A percentile compares a stretch with the other conserved stretches of the same genome.
These are phyloP conservation scores for Phortica variegata DNA, from an alignment of 1,140 invertebrate genomes.

Conservation along the genomic window DNA sequence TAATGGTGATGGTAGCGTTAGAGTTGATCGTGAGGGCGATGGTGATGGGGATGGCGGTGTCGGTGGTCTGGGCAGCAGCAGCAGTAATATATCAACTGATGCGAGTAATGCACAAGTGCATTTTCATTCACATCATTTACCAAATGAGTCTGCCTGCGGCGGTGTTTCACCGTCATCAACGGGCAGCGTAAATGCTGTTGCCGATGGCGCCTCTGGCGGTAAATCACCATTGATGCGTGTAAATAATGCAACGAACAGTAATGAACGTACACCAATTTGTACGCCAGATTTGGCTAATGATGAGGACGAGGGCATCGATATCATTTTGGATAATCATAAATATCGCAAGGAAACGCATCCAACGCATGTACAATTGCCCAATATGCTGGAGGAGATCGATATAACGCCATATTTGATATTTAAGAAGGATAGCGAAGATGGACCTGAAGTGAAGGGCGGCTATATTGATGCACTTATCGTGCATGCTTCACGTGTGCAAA, in stretches of 20 bases:
- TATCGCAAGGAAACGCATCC: no score
- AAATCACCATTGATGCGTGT: no score
- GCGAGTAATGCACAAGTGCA: no score
- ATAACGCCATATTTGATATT: constrained; percentile 75
- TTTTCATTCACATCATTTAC: constrained; percentile 42
- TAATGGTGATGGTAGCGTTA: no score
- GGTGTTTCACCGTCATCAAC: no score
- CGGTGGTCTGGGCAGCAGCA: constrained; percentile 1
- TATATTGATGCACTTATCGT: constrained; percentile 89
- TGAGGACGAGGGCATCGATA: background rate
- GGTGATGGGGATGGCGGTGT: constrained; percentile 5
- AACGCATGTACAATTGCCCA: constrained; percentile 36
- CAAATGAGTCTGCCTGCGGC: constrained; percentile 17
- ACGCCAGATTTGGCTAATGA: constrained; percentile 15
- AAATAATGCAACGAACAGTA: constrained; percentile 2
- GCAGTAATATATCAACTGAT: constrained; percentile 16
- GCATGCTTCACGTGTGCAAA: constrained; percentile 81
- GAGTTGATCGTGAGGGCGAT: constrained; percentile 7
- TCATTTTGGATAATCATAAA: no score
- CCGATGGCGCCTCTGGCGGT: background rate
- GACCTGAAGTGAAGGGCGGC: constrained; percentile 86
- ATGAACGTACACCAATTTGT: constrained; percentile 18
- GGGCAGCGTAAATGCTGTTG: background rate
- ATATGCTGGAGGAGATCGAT: constrained; percentile 76
- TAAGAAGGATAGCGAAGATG: constrained; percentile 80